Evolutionary conservation across 2,888 invertebrate genomes (phyloP).

Genomic region (Sminthurinus aureus): DNA sequence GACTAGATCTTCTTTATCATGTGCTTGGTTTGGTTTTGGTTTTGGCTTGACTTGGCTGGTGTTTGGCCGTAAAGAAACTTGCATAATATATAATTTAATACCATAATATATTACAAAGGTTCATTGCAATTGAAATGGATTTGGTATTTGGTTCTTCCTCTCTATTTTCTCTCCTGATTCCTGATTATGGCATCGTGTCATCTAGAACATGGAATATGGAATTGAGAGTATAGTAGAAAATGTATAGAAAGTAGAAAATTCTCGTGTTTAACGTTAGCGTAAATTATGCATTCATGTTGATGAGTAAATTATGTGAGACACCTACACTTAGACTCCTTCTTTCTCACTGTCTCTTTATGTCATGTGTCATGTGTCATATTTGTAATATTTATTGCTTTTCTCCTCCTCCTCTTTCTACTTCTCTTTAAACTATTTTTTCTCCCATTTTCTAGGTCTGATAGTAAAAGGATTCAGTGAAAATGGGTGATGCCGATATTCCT

Average conservation of each 20-base stretch:
- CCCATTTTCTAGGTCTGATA: conserved; percentile 42
- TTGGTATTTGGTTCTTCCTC: no score
- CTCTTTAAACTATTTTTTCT: conserved; percentile 7
- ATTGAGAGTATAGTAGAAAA: not conserved
- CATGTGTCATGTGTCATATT: no score
- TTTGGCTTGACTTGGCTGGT: not conserved
- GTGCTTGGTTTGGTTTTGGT: not conserved
- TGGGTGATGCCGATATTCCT: conserved; percentile 51
- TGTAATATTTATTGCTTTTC: no score
- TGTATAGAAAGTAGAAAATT: no score
- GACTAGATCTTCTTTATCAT: no score
- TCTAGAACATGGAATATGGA: conserved; percentile 21
- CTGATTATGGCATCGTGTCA: conserved; percentile 24
- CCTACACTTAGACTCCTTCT: conserved; percentile 10
- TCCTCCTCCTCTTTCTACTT: not conserved
- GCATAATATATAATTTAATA: no score
- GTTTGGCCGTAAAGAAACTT: conserved; percentile 15
- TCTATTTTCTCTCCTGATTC: not conserved
- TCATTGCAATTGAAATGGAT: not conserved
- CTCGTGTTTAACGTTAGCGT: not conserved
- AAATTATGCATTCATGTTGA: conserved; percentile 24
- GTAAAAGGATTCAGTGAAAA: conserved; percentile 31
- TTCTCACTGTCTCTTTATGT: not conserved
- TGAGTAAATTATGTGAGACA: conserved; percentile 24
- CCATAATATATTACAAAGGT: no score